Conservation (phyloP, 2,888 invertebrate species). For the Steinernema hermaphroditum region DNA sequence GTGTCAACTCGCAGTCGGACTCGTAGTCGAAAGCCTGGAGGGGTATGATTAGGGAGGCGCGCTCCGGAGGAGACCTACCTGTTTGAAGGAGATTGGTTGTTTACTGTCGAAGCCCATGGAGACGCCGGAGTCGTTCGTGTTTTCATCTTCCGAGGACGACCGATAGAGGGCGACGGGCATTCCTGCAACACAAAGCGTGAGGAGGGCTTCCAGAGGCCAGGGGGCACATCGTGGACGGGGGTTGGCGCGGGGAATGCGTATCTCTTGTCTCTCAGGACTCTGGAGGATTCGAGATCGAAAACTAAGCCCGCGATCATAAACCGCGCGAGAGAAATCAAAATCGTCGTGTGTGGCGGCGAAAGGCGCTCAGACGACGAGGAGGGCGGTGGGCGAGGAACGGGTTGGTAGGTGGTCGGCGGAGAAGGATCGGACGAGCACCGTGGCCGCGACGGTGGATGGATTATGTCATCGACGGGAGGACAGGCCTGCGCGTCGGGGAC, state of each 20-base stretch:
- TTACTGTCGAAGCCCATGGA: background rate
- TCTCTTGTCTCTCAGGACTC: too few relatives aligned
- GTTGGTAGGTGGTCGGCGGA: background rate
- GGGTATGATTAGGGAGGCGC: background rate
- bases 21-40: background rate
- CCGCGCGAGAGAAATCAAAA: background rate
- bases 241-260: too few relatives aligned
- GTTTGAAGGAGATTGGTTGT: background rate
- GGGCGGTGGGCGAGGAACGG: background rate
- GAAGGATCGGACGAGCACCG: background rate
- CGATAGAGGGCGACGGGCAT: constrained; percentile 13
- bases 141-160: constrained; percentile 18
- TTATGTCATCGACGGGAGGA: background rate
- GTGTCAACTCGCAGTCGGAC: background rate
- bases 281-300: background rate
- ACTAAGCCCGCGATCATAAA: background rate
- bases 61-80: background rate
- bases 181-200: background rate
- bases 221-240: too few relatives aligned
- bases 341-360: constrained; percentile 3
- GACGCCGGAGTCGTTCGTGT: constrained; percentile 20
- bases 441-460: constrained; percentile 16
- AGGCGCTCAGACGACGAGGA: constrained; percentile 20
- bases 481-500: background rate
- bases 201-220: background rate